These are phyloP conservation scores for Hirtodrosophila histrioides DNA, from an alignment of 2,888 invertebrate genomes.

Conservation along the genomic window DNA sequence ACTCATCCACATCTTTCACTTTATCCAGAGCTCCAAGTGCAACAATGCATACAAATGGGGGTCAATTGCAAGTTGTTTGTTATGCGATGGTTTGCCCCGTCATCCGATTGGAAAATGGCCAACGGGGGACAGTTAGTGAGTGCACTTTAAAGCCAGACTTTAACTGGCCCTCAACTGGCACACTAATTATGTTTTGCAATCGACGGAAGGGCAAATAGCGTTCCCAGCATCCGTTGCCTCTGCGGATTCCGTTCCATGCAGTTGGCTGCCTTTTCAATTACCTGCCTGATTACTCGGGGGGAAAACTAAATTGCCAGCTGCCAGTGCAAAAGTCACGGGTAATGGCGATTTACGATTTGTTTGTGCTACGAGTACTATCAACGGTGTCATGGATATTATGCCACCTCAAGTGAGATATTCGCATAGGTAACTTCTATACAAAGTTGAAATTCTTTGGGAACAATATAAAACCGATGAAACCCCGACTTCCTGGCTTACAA, in stretches of 20 bases:
- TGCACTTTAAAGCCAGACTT: constrained; percentile 14
- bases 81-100: constrained; percentile 39
- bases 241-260: constrained; percentile 30
- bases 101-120: constrained; percentile 50
- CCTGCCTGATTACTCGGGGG: constrained; percentile 34
- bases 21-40: constrained; percentile 31
- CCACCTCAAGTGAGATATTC: too few relatives aligned
- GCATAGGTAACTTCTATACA: too few relatives aligned
- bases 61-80: constrained; percentile 59
- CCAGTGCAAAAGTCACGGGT: constrained; percentile 1
- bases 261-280: constrained; percentile 57
- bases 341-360: not conserved
- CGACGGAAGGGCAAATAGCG: constrained; percentile 6
- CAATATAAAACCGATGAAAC: too few relatives aligned
- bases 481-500: too few relatives aligned
- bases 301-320: constrained; percentile 19
- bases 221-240: constrained; percentile 13
- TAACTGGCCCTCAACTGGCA: constrained; percentile 11
- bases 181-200: constrained; percentile 39
- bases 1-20: constrained; percentile 7
- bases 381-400: not conserved
- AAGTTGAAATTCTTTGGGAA: too few relatives aligned
- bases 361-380: not conserved
- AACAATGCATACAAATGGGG: constrained; percentile 70
- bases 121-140: constrained; percentile 9